Base-by-base conservation (phyloP, 2,888 invertebrate genomes). In the Drosophila helvetica region DNA sequence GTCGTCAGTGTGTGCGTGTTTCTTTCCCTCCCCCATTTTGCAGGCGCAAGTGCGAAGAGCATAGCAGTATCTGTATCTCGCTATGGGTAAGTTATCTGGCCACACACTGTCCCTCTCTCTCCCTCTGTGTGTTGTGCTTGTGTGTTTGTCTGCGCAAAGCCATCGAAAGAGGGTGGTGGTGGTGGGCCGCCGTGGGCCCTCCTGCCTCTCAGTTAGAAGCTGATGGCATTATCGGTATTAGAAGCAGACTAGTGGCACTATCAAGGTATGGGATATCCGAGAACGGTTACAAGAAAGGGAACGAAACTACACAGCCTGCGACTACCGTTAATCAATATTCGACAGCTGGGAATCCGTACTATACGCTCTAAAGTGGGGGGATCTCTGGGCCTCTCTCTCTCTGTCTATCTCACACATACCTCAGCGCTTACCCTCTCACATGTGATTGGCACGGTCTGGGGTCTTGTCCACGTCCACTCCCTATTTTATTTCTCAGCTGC, bases 401-500 rank as follows among this genome's bases (percentile, higher is more conserved):
- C 47, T 48, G 64, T 47, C 53, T 59, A 47, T 47, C 57, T 57
- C 63, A 59, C 59, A 48, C 43, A 61, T 33, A 30, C 30, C 30
- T 8, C 27, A 27, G 27, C 48, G 59, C 57, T 47, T 48, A 64
- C 56, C 67, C 62, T 66, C 54, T 70, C 56, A 74, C 77, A 79
- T 78, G 85, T 75, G 84, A 88, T 76, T 78, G 75, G 75, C 62
- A 30, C 18, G 46, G 30, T n/a, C 15, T 19, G 33, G 33, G 46
- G 12, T 10, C 38, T 19, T 8, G 45, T 30, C 73, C 73, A 71
- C 62, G 91, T 89, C 86, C 90, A 90, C 91, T 91, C 91, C 90
- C 90, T 85, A 78, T 88, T 91, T 80, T 79, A 71, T 83, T 82
- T 86, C 87, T 85, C 88, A 89, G 88, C 87, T 86, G 79, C 70